Evolutionary conservation across 2,113 vertebrate genomes (phyloP).

Genomic region (Ammospiza caudacuta): DNA sequence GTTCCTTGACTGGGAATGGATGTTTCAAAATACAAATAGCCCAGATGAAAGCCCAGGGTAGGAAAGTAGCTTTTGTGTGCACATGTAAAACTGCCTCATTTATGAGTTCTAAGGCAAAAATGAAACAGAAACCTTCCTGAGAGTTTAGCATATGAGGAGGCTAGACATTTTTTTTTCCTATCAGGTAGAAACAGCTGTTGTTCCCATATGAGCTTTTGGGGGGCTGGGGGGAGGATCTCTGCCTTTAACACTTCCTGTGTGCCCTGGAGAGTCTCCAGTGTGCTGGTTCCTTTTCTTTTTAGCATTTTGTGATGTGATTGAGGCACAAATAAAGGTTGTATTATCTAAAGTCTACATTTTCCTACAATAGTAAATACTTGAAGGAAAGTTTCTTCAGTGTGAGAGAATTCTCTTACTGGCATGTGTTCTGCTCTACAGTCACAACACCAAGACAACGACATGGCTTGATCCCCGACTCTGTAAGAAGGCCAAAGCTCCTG

Average conservation of each 20-base stretch:
- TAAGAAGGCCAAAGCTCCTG: constrained; percentile 95
- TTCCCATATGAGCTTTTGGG: background rate
- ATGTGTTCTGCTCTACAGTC: constrained; percentile 76
- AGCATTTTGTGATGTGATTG: background rate
- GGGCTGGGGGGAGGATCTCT: background rate
- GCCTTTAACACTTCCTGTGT: background rate
- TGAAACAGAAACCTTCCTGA: background rate
- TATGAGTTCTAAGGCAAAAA: background rate
- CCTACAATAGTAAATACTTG: background rate
- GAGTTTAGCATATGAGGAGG: background rate
- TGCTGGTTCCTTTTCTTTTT: background rate
- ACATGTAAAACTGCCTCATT: background rate
- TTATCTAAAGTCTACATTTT: background rate
- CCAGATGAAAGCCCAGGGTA: background rate
- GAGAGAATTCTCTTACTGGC: background rate
- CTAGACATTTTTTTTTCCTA: background rate
- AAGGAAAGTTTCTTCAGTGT: background rate
- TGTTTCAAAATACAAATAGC: background rate
- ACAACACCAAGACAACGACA: constrained; percentile 97
- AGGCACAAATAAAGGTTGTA: background rate
- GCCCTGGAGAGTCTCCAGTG: background rate
- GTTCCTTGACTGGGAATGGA: background rate
- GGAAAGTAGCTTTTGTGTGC: background rate
- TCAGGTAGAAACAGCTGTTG: background rate
- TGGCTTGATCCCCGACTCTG: constrained; percentile 98